phyloP scores from a whole-genome alignment of 2,797 vertebrate genomes.

The Malurus splendens region DNA sequence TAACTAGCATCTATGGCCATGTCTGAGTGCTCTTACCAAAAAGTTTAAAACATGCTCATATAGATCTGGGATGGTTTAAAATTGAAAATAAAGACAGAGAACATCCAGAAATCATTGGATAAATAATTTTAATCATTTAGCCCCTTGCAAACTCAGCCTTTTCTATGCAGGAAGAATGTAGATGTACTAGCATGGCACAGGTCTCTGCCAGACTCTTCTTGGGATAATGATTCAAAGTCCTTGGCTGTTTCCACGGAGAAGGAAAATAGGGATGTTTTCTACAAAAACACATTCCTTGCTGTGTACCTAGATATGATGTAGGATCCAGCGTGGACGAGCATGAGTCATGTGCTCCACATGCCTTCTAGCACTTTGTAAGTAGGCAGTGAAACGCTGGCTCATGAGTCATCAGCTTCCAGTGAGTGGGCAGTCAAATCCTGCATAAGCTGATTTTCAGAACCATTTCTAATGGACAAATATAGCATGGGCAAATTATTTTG shows the following conservation, averaged over 20 bases:
- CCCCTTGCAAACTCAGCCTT: neutral
- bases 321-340: neutral
- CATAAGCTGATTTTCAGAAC: neutral
- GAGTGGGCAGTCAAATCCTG: constrained; percentile 35
- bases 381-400: neutral
- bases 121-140: neutral
- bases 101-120: neutral
- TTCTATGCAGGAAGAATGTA: neutral
- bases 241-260: neutral
- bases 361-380: neutral
- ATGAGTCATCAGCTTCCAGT: constrained; percentile 31
- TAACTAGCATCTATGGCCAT: neutral
- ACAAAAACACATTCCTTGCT: neutral
- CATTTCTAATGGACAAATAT: neutral
- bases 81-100: neutral
- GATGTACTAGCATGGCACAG: neutral
- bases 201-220: neutral
- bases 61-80: neutral
- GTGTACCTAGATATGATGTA: neutral
- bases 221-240: neutral
- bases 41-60: neutral
- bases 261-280: neutral
- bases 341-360: constrained; percentile 24
- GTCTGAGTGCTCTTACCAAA: neutral
- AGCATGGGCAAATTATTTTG: neutral